Evolutionary conservation across 2,797 vertebrate genomes (phyloP), one percentile per base, ranked within the genome.

Genomic region (Glyptemys insculpta): DNA sequence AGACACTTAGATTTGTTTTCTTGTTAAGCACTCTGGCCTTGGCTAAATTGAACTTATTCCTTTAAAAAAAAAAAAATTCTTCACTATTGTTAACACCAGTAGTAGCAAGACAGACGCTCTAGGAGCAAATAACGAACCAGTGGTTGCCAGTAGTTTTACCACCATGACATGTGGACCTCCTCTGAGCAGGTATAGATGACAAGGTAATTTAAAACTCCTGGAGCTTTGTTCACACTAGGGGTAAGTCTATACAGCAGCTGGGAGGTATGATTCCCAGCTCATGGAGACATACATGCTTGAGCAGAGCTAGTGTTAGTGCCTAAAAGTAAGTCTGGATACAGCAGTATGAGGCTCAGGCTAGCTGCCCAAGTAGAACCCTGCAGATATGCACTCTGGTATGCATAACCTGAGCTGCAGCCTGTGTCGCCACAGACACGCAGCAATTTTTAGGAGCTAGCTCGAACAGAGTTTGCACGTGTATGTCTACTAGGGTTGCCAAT

Each of bases 1-100:
- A 14, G 1, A 4, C 10, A 10, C 10, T 41, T 18, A 80, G 8
- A 53, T 12, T 10, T 0, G 0, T 1, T 3, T 37, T 78, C 27
- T 49, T 49, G 29, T 49, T 78, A 78, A 49, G 74, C 74, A 16
- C 12, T 76, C 23, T 68, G 59, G 18, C 18, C 62, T 72, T 41
- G 21, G 21, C 37, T 41, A 41, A 62, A 62, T 8, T 37, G 2
- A 23, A 65, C 34, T 68, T 21, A 68, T 23, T 14, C 5, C n/a
- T 21, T 37, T 21, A 68, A 68, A 59, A n/a, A n/a, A 65, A 65
- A 62, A n/a, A 57, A 34, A 8, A 59, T 6, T 29, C 18, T 8
- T 19, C 21, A n/a, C 65, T 41, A 37, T 23, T 72, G 5, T 72
- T 59, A 59, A 59, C 50, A 79, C 15, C 41, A 74, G 25, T 88